Base-by-base conservation (phyloP, 2,888 invertebrate species). In the Hedychridium roseum region DNA sequence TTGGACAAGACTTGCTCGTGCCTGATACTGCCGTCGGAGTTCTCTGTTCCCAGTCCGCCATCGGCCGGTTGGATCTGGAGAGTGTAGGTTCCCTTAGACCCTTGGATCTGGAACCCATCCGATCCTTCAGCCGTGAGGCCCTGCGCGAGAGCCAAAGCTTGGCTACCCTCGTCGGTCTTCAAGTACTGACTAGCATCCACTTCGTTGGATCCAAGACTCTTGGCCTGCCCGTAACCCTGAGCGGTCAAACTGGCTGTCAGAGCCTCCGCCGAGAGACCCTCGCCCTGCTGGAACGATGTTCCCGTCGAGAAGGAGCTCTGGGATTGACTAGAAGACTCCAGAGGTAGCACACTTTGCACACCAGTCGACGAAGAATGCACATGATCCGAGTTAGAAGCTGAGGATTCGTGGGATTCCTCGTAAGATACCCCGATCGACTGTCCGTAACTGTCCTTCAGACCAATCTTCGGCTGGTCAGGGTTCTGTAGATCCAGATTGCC, bases 1-100 rank as follows among this genome's bases (percentile, higher is more conserved):
- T 91, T 88, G 0, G 91, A 91, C 0, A 92, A 77, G 0, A 92
- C 83, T 73, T 91, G 89, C 9, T 89, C 88, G 64, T 92, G 92
- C 7, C 80, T 78, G 39, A 90, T 86, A 15, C 69, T 83, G 57
- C 83, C 82, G 5, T 81, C 80, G 2, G 79, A 80, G 14, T 78
- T 75, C 52, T 82, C 82, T 0, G 82, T 81, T 57, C 73, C 82
- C 0, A 75, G 66, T 67, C 79, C 71, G 7, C 83, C 84, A 57
- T 87, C 85, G 0, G 89, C 86, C 0, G 89, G 82, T 68, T 90
- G 90, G 37, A 91, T 91, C 73, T 92, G 90, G 9, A 92, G 78
- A 1, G 88, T 87, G 70, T 91, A 92, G 2, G 85, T 84, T 1
- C 86, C 87, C 11, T 83, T 80, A 17, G 84, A 82, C 0, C 85